A percentile compares a stretch with the other conserved stretches of the same genome.
These are phyloP conservation scores for Protobothrops flavoviridis DNA, from an alignment of 2,113 vertebrate genomes.

Conservation along the genomic window DNA sequence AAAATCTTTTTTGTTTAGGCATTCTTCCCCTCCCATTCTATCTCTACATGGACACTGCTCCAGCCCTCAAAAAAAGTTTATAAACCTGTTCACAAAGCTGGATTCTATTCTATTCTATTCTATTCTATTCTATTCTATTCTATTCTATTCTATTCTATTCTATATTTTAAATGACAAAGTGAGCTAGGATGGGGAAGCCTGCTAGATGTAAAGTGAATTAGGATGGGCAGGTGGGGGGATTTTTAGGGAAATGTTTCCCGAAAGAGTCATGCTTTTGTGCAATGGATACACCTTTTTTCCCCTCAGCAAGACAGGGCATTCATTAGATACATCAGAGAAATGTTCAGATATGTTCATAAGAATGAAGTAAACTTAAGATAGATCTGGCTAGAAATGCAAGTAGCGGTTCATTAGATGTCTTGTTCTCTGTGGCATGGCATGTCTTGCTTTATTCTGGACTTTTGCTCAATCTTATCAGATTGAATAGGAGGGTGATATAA, in stretches of 20 bases:
- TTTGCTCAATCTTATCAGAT: background rate
- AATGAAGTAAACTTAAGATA: background rate
- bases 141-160: no score
- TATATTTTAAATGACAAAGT: background rate
- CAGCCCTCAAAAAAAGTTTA: constrained; percentile 26
- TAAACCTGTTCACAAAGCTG: constrained; percentile 16
- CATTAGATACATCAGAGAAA: background rate
- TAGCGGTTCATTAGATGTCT: background rate
- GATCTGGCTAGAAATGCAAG: background rate
- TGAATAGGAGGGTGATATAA: no score
- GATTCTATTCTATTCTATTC: background rate
- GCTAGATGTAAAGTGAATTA: constrained; percentile 16
- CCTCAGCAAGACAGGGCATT: background rate
- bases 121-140: no score
- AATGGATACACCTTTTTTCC: background rate
- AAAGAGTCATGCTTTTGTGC: constrained; percentile 1
- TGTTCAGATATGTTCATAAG: background rate
- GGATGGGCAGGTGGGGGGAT: background rate
- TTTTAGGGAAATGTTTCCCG: constrained; percentile 12
- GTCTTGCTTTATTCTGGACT: background rate
- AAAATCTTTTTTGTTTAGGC: background rate
- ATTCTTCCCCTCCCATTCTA: background rate
- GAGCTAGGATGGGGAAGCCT: background rate
- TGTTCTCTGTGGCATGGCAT: rapidly evolving
- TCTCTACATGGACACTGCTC: constrained; percentile 22